A percentile compares a stretch with the other conserved stretches of the same genome.
phyloP scores from a whole-genome alignment of 2,113 vertebrate genomes.

The Paradisaea rubra region DNA sequence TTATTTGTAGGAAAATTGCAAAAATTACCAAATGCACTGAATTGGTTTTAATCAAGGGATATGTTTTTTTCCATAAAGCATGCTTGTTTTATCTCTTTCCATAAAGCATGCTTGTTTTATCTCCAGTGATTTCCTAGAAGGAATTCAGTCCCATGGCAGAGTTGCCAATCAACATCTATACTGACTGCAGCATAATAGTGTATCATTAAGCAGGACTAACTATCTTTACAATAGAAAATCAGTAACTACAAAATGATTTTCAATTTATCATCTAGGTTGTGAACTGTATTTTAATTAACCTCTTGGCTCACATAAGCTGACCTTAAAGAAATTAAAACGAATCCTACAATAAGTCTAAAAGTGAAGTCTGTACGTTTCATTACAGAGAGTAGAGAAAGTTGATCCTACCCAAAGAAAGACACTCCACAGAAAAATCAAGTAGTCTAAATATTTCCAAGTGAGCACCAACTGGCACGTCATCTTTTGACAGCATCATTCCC shows the following conservation, averaged over 20 bases:
- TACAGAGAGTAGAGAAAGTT: background rate
- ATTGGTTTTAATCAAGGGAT: background rate
- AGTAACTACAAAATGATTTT: background rate
- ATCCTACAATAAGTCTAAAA: background rate
- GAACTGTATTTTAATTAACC: background rate
- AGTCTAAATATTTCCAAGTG: background rate
- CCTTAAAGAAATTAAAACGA: background rate
- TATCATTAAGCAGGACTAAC: background rate
- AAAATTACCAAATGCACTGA: background rate
- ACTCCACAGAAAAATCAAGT: background rate
- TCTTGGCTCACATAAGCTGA: background rate
- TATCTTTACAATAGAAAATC: constrained; percentile 11
- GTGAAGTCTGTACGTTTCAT: background rate
- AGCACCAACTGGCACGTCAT: background rate
- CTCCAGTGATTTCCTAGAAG: background rate
- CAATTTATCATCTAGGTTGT: background rate
- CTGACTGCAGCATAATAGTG: background rate
- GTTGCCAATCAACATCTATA: background rate
- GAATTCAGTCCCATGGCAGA: background rate
- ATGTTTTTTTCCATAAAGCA: background rate
- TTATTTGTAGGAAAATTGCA: background rate
- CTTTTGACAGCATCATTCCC: background rate
- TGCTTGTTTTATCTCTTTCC: background rate
- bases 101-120: background rate
- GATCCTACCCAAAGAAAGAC: background rate